Evolutionary conservation across 2,797 vertebrate species (phyloP), one percentile per base, ranked within the genome.

Genomic region (Squalus acanthias): DNA sequence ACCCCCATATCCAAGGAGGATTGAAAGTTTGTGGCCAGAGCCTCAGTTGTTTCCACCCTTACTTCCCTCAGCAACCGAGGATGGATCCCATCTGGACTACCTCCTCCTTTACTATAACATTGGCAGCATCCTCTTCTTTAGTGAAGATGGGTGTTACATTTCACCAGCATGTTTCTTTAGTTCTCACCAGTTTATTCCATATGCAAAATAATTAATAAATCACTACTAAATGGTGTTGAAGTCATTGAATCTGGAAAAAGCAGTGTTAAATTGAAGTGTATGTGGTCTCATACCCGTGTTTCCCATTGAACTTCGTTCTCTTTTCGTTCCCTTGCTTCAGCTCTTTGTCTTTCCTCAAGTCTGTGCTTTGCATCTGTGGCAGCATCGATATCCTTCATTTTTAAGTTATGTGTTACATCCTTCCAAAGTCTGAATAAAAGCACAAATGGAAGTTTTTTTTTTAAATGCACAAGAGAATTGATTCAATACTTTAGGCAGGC

Each of bases 281-380:
- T 87, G 57, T 69, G 17, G 5, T 74, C 87, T 74, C 98, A 98
- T 97, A 99, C 99, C 98, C 99, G 98, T 0, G 99, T 99, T 97
- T 99, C 99, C 99, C 99, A 99, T 5, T 99, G 98, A 96, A 98
- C 97, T 97, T 99, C 99, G 0, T 98, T 99, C 97, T 99, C 99
- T 97, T 99, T 99, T 92, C 99, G 98, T 97, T 99, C 99, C 97
- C 99, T 98, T 97, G 99, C 99, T 97, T 99, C 99, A 0, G 99
- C 99, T 97, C 99, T 98, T 97, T 99, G 99, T 96, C 98, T 99
- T 98, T 99, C 99, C 97, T 99, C 99, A 96, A 99, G 98, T 39
- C 98, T 97, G 57, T 99, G 99, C 97, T 99, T 99, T 15, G 99
- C 99, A 0, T 99, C 99, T 33, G 99, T 99, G 60, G 99, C 99